phyloP scores from a whole-genome alignment of 2,797 vertebrate species.

The Anniella stebbinsi region DNA sequence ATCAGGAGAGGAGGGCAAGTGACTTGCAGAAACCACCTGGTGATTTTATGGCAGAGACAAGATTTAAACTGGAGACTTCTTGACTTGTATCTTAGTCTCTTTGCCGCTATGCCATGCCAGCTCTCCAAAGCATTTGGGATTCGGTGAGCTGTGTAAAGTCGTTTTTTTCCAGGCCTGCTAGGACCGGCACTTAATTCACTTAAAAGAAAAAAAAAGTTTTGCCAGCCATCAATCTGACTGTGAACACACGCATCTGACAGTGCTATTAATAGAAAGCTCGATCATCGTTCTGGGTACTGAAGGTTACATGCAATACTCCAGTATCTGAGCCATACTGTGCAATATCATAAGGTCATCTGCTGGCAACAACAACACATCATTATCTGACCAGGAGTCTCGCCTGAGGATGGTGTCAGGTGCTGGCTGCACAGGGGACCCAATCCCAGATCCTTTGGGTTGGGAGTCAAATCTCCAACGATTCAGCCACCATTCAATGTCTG shows the following conservation, averaged over 20 bases:
- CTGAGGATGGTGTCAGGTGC: background rate
- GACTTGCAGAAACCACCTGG: background rate
- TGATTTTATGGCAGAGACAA: background rate
- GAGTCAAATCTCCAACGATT: background rate
- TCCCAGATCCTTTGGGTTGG: background rate
- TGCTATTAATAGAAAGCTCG: conserved; percentile 74
- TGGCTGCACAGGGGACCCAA: background rate
- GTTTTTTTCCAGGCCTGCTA: too few relatives aligned
- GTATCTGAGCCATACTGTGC: conserved; percentile 43
- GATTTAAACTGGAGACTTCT: background rate
- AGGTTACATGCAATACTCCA: conserved; percentile 60
- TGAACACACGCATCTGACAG: conserved; percentile 66
- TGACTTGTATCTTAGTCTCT: too few relatives aligned
- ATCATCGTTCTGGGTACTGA: conserved; percentile 55
- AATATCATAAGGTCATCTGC: conserved; percentile 15
- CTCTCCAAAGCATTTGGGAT: too few relatives aligned
- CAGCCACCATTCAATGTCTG: background rate
- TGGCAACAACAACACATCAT: conserved; percentile 30
- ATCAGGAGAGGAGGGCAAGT: background rate
- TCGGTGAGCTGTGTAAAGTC: too few relatives aligned
- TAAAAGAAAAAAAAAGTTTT: conserved; percentile 41
- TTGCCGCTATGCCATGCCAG: too few relatives aligned
- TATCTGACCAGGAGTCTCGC: conserved; percentile 31
- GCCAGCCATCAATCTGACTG: conserved; percentile 66
- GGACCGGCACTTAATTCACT: conserved; percentile 48